These are phyloP conservation scores for Nasua narica DNA, from an alignment of 2,797 vertebrate species.

Conservation along the genomic window DNA sequence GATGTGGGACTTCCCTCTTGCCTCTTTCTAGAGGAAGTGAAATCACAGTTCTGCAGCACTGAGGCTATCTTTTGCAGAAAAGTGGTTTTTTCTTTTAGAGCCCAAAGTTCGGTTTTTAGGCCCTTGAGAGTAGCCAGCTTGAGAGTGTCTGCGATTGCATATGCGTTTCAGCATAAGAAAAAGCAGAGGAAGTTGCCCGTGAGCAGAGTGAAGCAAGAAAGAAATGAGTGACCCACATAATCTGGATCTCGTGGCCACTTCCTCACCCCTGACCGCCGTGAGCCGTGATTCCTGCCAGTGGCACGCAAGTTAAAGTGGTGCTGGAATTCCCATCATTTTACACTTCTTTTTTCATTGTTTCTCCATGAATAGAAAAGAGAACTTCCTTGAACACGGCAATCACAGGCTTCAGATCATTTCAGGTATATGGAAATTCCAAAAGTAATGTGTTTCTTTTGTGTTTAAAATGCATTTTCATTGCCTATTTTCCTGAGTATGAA, in stretches of 20 bases:
- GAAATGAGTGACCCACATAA: rapidly evolving
- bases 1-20: constrained; percentile 49
- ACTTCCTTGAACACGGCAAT: neutral
- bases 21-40: constrained; percentile 58
- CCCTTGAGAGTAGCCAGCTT: neutral
- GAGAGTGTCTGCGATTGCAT: neutral
- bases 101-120: neutral
- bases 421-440: neutral
- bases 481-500: neutral
- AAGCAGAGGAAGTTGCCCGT: neutral
- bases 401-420: neutral
- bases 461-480: neutral
- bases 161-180: neutral
- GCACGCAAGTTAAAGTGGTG: neutral
- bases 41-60: neutral
- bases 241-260: neutral
- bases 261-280: neutral
- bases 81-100: neutral
- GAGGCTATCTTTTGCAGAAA: neutral
- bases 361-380: neutral
- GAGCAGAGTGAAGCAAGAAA: neutral
- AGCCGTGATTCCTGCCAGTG: neutral
- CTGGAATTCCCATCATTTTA: neutral
- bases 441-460: neutral
- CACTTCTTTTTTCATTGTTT: constrained; percentile 17